Percentiles rank a stretch among this genome's conserved stretches.
These are phyloP conservation scores for Acipenser transmontanus DNA, from an alignment of 2,797 vertebrate species.

Conservation along the genomic window DNA sequence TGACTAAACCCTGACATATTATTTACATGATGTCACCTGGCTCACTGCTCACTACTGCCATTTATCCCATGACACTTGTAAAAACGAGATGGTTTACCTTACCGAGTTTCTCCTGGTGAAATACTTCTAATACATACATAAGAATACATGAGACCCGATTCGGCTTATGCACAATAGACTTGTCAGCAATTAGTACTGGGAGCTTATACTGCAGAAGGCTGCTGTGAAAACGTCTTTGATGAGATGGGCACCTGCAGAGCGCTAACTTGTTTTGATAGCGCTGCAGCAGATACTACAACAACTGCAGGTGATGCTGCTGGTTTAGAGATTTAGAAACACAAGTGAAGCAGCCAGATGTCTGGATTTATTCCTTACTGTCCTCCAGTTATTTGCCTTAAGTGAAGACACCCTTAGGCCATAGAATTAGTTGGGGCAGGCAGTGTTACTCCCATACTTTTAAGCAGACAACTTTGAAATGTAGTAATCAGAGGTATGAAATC, in stretches of 20 bases:
- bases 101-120: too few species aligned
- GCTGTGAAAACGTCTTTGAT: conserved; percentile 61
- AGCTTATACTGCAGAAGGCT: conserved; percentile 46
- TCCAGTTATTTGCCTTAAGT: neutral
- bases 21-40: too few species aligned
- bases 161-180: neutral
- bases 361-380: neutral
- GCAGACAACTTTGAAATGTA: conserved; percentile 5
- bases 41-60: too few species aligned
- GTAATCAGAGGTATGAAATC: conserved; percentile 9
- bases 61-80: too few species aligned
- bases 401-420: neutral
- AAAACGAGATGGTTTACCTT: too few species aligned
- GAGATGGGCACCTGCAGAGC: conserved; percentile 32
- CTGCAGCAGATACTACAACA: conserved; percentile 37
- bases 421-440: conserved; percentile 1
- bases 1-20: too few species aligned
- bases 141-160: too few species aligned
- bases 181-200: conserved; percentile 16
- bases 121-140: too few species aligned
- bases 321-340: conserved; percentile 35
- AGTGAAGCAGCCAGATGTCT: too few species aligned
- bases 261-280: conserved; percentile 34
- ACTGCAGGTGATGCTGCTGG: conserved; percentile 25
- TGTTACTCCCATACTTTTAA: neutral